A percentile compares a stretch with the other conserved stretches of the same genome.
These are phyloP conservation scores for Chrysogorgia sp. DNA, from an alignment of 92 coral and sea anemone species.

Conservation along the genomic window DNA sequence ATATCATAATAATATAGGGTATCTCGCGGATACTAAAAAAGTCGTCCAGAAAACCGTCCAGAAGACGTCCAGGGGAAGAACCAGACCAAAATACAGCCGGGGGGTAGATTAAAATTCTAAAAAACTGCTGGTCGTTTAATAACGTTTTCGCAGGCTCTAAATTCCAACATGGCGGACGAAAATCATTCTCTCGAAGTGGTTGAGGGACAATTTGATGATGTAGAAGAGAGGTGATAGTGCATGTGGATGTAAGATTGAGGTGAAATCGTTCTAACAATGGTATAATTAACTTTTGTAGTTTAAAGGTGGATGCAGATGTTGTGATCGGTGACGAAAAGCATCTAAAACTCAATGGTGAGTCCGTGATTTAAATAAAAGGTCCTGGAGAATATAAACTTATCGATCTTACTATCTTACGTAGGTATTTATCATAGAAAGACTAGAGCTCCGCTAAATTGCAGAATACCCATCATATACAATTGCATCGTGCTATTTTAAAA, in stretches of 20 bases:
- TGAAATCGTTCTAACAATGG: background rate
- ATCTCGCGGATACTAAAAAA: too few relatives aligned
- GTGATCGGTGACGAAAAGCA: background rate
- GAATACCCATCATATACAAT: too few relatives aligned
- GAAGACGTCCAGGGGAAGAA: too few relatives aligned
- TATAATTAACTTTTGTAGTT: conserved; percentile 7
- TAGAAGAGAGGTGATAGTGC: conserved; percentile 59
- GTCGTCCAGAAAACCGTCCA: too few relatives aligned
- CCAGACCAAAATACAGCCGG: too few relatives aligned
- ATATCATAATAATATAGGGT: too few relatives aligned
- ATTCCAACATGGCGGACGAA: conserved; percentile 29
- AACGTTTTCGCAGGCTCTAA: conserved; percentile 21
- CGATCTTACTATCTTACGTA: too few relatives aligned
- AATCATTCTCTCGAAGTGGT: background rate
- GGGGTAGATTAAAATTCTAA: too few relatives aligned
- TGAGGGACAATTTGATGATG: conserved; percentile 95
- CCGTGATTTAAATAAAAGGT: background rate
- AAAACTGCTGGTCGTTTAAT: background rate
- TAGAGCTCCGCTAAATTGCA: too few relatives aligned
- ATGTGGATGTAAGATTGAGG: background rate
- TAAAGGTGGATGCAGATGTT: background rate
- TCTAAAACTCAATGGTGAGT: background rate
- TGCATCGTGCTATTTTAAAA: background rate
- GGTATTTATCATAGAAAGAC: too few relatives aligned
- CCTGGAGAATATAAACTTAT: background rate